Base-by-base conservation (phyloP, 2,113 vertebrate genomes). In the Menidia beryllina region DNA sequence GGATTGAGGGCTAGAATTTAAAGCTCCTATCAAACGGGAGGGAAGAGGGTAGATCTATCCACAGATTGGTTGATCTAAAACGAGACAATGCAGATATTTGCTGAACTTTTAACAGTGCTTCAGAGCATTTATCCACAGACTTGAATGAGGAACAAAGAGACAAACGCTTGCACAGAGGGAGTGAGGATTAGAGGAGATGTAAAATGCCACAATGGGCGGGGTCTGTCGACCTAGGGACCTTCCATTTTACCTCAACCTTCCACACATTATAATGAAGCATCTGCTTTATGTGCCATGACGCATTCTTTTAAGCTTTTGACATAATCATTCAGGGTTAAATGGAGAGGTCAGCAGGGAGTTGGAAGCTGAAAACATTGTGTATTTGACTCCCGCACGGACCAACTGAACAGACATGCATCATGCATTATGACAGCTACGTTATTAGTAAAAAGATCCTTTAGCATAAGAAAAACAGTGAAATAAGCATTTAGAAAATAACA, bases 91-190 rank as follows among this genome's bases (percentile, higher is more conserved):
- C 69, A 81, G 82, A 83, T 73, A 49, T 13, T 47, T 4, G 2
- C 5, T 84, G 79, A 84, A 72, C 82, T 79, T 26, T 86, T 75
- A 82, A 80, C 86, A 47, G 43, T 55, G 36, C 63, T 71, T 65
- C 56, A 79, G 73, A 62, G 69, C 34, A 49, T 78, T 71, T 39
- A 64, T 60, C 69, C 15, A 27, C 48, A 47, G 57, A 71, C 72
- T 47, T 67, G 38, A 63, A 72, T 67, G 48, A 41, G 48, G 30
- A 10, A 77, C 14, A 71, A 39, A 69, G 30, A 72, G 43, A 55
- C 49, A 0, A 25, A 39, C 3, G n/a, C 41, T 14, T 41, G 7
- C 41, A 39, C 9, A 38, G 45, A 21, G 25, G 27, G 55, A 68
- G 38, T 2, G 10, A 54, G 48, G 59, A 17, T 1, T 2, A 48